Evolutionary conservation across 2,113 vertebrate genomes (phyloP).

Genomic region (Leucosticte australis): DNA sequence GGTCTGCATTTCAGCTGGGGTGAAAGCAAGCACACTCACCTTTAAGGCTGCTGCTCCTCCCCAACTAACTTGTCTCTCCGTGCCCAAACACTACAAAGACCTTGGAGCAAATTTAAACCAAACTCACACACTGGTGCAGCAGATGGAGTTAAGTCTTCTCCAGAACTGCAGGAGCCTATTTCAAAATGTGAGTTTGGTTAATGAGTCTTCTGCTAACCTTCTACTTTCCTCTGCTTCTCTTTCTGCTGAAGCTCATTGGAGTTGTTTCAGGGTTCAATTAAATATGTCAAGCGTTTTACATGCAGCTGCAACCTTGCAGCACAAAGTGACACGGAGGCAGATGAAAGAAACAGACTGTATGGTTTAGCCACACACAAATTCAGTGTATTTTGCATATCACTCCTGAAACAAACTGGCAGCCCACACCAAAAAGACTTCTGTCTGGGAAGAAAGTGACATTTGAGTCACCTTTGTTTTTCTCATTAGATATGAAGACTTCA

Average conservation of each 20-base stretch:
- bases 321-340: not conserved
- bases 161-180: not conserved
- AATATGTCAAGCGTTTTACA: not conserved
- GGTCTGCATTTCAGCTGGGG: not conserved
- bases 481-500: not conserved
- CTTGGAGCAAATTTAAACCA: not conserved
- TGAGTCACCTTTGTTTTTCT: conserved; percentile 61
- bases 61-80: not conserved
- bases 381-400: conserved; percentile 3
- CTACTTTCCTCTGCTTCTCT: not conserved
- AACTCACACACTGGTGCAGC: not conserved
- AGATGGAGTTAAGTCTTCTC: not conserved
- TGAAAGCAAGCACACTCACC: not conserved
- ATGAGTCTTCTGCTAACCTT: not conserved
- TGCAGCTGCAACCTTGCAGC: not conserved
- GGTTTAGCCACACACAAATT: not conserved
- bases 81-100: not conserved
- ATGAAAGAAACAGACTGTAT: conserved; percentile 39
- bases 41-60: not conserved
- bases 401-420: not conserved
- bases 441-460: conserved; percentile 56
- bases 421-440: conserved; percentile 41
- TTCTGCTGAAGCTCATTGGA: not conserved
- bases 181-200: not conserved
- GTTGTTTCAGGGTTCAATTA: not conserved